Evolutionary conservation across 1,140 invertebrate genomes (phyloP).

Genomic region (fruit fly (Drosophila melanogaster)): Release_6_plus_ISO1_MT NT_033777.3:13254001-13254500

Average conservation of each 20-base stretch:
- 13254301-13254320: not conserved
- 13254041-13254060: conserved; percentile 20
- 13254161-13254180: no score
- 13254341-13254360: conserved; percentile 40
- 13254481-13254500: conserved; percentile 69
- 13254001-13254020: conserved; percentile 66
- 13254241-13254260: no score
- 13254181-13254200: no score
- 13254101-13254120: not conserved
- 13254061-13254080: conserved; percentile 26
- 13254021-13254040: conserved; percentile 50
- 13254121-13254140: no score
- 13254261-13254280: no score
- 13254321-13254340: conserved; percentile 20
- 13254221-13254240: no score
- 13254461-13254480: conserved; percentile 56
- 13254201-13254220: no score
- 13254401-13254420: conserved; percentile 72
- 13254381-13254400: conserved; percentile 61
- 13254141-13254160: no score
- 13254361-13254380: conserved; percentile 74
- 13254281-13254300: no score
- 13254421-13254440: conserved; percentile 54
- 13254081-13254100: conserved; percentile 13
- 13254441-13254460: conserved; percentile 1